These are phyloP conservation scores for Lasioglossum figueresi DNA, from an alignment of 2,888 invertebrate genomes.

Conservation along the genomic window DNA sequence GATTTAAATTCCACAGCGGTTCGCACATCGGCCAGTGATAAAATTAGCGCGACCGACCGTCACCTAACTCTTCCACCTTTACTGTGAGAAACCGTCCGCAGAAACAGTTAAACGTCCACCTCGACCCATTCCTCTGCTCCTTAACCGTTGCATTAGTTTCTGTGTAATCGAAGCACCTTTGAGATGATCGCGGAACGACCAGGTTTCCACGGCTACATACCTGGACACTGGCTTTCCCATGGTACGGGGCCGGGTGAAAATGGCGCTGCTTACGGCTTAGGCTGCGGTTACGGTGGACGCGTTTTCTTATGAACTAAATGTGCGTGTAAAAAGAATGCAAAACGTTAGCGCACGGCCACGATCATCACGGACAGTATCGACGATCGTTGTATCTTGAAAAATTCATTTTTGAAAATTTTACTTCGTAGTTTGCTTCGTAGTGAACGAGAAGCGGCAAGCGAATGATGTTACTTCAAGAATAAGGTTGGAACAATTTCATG, in stretches of 20 bases:
- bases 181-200: not conserved
- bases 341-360: too few species aligned
- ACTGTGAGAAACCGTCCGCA: not conserved
- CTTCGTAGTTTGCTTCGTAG: too few species aligned
- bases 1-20: not conserved
- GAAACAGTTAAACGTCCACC: slow-evolving; percentile 4
- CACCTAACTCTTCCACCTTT: slow-evolving; percentile 3
- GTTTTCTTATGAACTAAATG: not conserved
- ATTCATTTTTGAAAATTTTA: not conserved
- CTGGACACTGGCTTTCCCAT: slow-evolving; percentile 30
- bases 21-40: not conserved
- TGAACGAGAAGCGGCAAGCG: not conserved
- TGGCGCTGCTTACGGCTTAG: slow-evolving; percentile 20
- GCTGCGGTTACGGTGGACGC: not conserved
- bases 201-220: not conserved
- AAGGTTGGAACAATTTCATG: too few species aligned
- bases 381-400: not conserved
- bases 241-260: slow-evolving; percentile 14
- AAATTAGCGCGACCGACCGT: not conserved
- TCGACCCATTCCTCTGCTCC: not conserved
- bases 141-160: not conserved
- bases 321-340: rapidly evolving
- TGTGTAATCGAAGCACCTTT: not conserved
- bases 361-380: too few species aligned
- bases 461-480: not conserved